Percentiles rank a stretch among this genome's conserved stretches.
Evolutionary conservation across 2,113 vertebrate genomes (phyloP).

Genomic region (Geococcyx californianus): DNA sequence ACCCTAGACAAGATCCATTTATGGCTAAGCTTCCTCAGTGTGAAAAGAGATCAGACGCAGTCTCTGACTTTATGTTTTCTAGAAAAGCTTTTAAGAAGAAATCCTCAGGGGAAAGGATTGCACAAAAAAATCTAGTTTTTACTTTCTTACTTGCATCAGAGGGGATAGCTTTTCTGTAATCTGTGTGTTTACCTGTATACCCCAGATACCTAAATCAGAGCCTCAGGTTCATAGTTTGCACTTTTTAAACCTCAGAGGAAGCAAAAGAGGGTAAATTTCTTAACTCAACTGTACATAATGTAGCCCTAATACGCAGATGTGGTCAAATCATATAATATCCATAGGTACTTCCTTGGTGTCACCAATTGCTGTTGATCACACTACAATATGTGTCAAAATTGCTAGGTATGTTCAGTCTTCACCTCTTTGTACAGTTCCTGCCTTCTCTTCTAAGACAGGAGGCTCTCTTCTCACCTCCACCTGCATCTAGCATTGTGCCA

Average conservation of each 20-base stretch:
- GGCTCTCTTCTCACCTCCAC: not conserved
- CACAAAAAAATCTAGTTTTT: not conserved
- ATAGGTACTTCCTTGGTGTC: not conserved
- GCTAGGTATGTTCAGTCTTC: not conserved
- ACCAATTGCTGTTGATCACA: not conserved
- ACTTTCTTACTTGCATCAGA: not conserved
- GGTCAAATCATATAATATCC: not conserved
- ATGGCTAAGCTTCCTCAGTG: not conserved
- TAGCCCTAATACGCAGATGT: not conserved
- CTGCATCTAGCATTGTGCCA: not conserved
- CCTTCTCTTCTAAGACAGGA: not conserved
- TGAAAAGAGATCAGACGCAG: slow-evolving; percentile 16
- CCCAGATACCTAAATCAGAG: not conserved
- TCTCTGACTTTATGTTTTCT: not conserved
- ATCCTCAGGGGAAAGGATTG: not conserved
- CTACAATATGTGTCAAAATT: not conserved
- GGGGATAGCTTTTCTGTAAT: not conserved
- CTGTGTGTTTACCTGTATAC: not conserved
- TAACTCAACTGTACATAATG: fast-evolving
- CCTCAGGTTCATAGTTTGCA: not conserved
- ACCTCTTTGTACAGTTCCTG: not conserved
- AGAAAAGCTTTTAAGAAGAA: not conserved
- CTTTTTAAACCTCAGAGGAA: not conserved
- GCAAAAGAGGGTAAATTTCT: not conserved
- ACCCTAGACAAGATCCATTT: not conserved